Percentiles rank a stretch among this genome's conserved stretches.
These are phyloP conservation scores for Turritopsis rubra DNA, from an alignment of 30 jellyfish, hydroid and myxozoan genomes.

Conservation along the genomic window DNA sequence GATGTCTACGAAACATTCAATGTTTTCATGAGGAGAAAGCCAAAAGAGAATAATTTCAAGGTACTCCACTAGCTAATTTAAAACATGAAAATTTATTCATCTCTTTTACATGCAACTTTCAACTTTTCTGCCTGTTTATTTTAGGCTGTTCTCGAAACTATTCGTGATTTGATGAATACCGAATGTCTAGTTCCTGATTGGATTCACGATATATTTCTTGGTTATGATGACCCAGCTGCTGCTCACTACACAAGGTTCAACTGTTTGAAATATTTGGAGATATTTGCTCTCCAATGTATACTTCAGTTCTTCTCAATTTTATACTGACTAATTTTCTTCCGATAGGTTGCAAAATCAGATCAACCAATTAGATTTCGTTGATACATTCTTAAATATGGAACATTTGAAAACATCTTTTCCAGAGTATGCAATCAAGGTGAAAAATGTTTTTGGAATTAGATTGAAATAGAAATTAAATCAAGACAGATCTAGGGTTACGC, in stretches of 20 bases:
- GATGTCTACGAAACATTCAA: conserved; percentile 81
- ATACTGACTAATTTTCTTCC: not conserved
- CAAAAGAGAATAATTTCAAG: conserved; percentile 98
- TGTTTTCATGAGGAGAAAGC: conserved; percentile 94
- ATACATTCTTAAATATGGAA: conserved; percentile 81
- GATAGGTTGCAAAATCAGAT: conserved; percentile 69
- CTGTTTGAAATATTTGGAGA: not conserved
- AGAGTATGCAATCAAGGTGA: conserved; percentile 58
- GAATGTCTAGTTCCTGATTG: conserved; percentile 98
- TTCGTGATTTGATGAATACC: conserved; percentile 94
- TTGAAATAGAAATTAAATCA: too few relatives aligned
- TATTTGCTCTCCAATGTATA: not conserved
- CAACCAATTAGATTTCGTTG: conserved; percentile 70
- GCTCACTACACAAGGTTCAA: conserved; percentile 82
- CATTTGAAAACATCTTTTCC: conserved; percentile 91
- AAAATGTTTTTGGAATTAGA: too few relatives aligned
- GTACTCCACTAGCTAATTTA: conserved; percentile 25
- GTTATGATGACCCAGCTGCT: conserved; percentile 97
- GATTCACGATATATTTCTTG: conserved; percentile 95
- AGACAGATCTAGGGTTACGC: too few relatives aligned
- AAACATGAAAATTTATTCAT: not conserved
- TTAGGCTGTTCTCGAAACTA: conserved; percentile 97
- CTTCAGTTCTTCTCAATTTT: not conserved
- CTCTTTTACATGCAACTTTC: not conserved
- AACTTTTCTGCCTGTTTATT: not conserved